Percentiles rank a stretch among this genome's conserved stretches.
phyloP scores from a whole-genome alignment of 2,113 vertebrate genomes.

The Suncus etruscus region DNA sequence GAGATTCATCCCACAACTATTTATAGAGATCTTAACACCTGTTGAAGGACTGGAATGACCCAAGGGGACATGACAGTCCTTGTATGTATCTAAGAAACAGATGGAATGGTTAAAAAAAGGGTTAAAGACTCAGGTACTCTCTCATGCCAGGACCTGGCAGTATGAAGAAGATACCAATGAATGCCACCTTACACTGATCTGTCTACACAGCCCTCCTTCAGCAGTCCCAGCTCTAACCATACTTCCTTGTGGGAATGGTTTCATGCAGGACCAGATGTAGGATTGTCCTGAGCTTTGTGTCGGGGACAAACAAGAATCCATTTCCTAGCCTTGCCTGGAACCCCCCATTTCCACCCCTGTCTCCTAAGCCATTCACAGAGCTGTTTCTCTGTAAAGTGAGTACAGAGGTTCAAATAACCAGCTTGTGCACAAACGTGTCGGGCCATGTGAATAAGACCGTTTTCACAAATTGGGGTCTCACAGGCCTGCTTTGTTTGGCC shows the following conservation, averaged over 20 bases:
- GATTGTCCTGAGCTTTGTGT: not conserved
- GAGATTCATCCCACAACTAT: not conserved
- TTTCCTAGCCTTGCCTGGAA: not conserved
- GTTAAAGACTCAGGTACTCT: too few species aligned
- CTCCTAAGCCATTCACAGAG: not conserved
- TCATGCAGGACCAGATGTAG: not conserved
- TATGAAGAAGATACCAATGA: not conserved
- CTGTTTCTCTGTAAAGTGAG: not conserved
- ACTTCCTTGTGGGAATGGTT: not conserved
- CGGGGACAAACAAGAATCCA: not conserved
- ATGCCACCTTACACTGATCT: not conserved
- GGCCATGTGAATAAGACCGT: not conserved
- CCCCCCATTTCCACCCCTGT: too few species aligned
- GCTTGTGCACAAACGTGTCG: not conserved
- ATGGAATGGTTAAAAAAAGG: not conserved
- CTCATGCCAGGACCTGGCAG: not conserved
- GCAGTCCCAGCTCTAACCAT: not conserved
- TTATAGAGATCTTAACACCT: not conserved
- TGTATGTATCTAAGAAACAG: not conserved
- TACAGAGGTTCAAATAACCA: slow-evolving; percentile 28
- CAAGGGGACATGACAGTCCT: not conserved
- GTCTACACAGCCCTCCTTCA: not conserved
- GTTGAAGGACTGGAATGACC: not conserved
- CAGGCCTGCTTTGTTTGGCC: slow-evolving; percentile 58
- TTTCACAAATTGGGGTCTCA: slow-evolving; percentile 43